These are phyloP conservation scores for Lamellibrachia satsuma DNA, from an alignment of 2,888 invertebrate species.

Conservation along the genomic window DNA sequence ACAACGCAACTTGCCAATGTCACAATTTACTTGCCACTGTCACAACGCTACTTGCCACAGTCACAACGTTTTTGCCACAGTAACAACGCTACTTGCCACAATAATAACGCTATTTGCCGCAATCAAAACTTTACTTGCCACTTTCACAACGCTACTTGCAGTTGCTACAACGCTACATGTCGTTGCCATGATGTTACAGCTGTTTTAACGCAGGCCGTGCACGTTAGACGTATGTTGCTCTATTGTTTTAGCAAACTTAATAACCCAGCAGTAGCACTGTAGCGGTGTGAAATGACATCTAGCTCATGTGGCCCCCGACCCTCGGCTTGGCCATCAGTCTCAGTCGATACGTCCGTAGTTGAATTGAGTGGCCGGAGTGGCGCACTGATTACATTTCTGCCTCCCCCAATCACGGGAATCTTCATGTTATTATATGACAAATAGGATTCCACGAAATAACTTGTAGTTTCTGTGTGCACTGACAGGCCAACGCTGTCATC, in stretches of 20 bases:
- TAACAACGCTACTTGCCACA: not conserved
- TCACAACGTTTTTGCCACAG: not conserved
- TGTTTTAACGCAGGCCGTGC: not conserved
- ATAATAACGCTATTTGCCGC: not conserved
- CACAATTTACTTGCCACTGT: not conserved
- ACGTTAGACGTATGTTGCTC: not conserved
- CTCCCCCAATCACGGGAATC: not conserved
- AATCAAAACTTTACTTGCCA: not conserved
- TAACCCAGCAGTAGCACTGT: not conserved
- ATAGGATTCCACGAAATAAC: not conserved
- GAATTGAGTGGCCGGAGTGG: not conserved
- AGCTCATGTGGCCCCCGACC: not conserved
- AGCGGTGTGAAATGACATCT: not conserved
- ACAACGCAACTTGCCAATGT: not conserved
- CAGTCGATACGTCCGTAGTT: not conserved
- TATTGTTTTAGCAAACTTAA: not conserved
- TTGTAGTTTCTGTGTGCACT: not conserved
- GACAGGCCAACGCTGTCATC: not conserved
- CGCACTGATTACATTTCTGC: not conserved
- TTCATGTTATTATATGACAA: constrained; percentile 3
- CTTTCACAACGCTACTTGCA: not conserved
- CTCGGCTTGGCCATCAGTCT: not conserved
- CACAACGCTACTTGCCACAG: not conserved
- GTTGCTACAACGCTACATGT: not conserved
- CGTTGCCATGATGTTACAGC: not conserved